These are phyloP conservation scores for Triplophysa rosa DNA, from an alignment of 2,113 vertebrate genomes.

Conservation along the genomic window DNA sequence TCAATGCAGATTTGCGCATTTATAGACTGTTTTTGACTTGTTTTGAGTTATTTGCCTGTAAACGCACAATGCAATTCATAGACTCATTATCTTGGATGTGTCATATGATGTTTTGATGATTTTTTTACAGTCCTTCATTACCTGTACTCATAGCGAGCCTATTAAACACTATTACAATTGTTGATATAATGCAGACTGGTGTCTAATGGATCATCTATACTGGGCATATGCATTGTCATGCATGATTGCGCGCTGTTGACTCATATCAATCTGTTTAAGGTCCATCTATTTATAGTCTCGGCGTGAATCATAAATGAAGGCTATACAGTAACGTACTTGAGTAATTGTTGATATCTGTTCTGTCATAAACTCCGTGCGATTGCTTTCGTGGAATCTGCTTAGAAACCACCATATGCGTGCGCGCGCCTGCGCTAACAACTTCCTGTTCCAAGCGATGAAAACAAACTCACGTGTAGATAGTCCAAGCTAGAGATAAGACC, in stretches of 20 bases:
- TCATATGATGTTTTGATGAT: not conserved
- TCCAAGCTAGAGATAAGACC: slow-evolving; percentile 14
- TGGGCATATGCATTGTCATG: slow-evolving; percentile 4
- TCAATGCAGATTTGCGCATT: not conserved
- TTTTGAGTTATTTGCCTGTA: not conserved
- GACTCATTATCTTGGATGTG: not conserved
- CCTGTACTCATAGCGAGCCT: no score
- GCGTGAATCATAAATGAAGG: slow-evolving; percentile 22
- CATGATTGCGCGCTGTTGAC: not conserved
- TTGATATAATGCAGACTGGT: not conserved
- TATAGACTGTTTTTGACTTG: not conserved
- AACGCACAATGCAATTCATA: not conserved
- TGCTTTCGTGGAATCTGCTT: slow-evolving; percentile 19
- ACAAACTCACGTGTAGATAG: slow-evolving; percentile 75
- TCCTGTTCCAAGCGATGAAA: slow-evolving; percentile 70
- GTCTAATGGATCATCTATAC: not conserved
- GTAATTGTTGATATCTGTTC: not conserved
- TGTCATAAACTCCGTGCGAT: slow-evolving; percentile 9
- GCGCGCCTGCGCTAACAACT: slow-evolving; percentile 47
- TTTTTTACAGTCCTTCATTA: no score
- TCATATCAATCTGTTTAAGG: not conserved
- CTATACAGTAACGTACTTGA: not conserved
- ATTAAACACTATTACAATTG: not conserved
- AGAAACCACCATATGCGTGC: not conserved
- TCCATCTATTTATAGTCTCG: slow-evolving; percentile 13